Conservation (phyloP, 2,888 invertebrate genomes). For the Papilio protenor region DNA sequence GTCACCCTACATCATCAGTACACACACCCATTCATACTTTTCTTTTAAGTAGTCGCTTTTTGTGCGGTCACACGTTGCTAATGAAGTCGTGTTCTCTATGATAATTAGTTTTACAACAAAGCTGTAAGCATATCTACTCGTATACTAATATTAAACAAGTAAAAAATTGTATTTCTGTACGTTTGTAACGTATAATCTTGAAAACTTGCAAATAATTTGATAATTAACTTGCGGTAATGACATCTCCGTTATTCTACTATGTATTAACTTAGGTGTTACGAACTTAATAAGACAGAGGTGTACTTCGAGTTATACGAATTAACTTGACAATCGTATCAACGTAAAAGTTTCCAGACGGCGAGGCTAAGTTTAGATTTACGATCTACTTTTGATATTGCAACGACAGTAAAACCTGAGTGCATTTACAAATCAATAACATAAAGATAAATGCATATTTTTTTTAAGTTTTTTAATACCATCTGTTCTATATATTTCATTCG, state of each 20-base stretch:
- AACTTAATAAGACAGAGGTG: neutral
- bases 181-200: too few species aligned
- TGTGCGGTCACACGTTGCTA: conserved; percentile 13
- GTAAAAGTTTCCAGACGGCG: conserved; percentile 8
- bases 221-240: too few species aligned
- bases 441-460: neutral
- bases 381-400: neutral
- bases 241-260: neutral
- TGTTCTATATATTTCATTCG: too few species aligned
- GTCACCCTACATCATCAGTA: conserved; percentile 30
- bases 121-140: too few species aligned
- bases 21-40: conserved; percentile 30
- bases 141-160: too few species aligned
- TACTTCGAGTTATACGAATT: neutral
- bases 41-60: conserved; percentile 22
- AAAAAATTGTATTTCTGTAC: too few species aligned
- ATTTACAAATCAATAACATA: conserved; percentile 2
- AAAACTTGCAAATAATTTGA: too few species aligned
- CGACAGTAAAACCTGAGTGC: conserved; percentile 26
- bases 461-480: too few species aligned
- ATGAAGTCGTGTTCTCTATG: conserved; percentile 3
- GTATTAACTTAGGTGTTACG: neutral
- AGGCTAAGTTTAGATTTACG: conserved; percentile 21
- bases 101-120: neutral
- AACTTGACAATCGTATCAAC: conserved; percentile 18